Conservation (phyloP, 2,888 invertebrate species). For the Heliconius hortense region DNA sequence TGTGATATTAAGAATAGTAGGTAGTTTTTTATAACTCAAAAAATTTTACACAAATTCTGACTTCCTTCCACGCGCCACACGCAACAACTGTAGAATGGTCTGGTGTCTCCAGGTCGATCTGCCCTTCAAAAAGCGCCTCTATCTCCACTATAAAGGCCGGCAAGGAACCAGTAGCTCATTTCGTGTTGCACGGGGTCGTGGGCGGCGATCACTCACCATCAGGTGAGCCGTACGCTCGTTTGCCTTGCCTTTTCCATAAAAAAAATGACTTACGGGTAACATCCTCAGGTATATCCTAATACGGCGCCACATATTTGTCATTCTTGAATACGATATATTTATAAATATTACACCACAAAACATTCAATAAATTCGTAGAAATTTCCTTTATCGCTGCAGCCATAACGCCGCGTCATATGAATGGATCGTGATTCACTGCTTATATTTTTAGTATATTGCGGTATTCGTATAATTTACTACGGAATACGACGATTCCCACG, state of each 20-base stretch:
- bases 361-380: slow-evolving; percentile 54
- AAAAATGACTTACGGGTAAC: no score
- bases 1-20: not conserved
- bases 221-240: no score
- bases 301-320: not conserved
- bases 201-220: no score
- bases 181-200: no score
- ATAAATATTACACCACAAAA: slow-evolving; percentile 13
- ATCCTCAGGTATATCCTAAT: slow-evolving; percentile 2
- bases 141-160: no score
- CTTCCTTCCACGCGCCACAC: not conserved
- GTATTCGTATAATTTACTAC: slow-evolving; percentile 69
- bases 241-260: no score
- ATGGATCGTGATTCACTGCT: slow-evolving; percentile 69
- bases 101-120: no score
- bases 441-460: slow-evolving; percentile 68
- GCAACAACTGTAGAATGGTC: no score
- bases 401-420: slow-evolving; percentile 66
- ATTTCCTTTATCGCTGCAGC: slow-evolving; percentile 53
- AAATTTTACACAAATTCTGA: not conserved
- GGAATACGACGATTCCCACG: slow-evolving; percentile 63
- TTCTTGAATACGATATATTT: not conserved
- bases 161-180: no score
- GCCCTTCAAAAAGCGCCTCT: no score
- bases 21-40: not conserved